These are phyloP conservation scores for Scartelaos histophorus DNA, from an alignment of 2,113 vertebrate genomes.

Conservation along the genomic window DNA sequence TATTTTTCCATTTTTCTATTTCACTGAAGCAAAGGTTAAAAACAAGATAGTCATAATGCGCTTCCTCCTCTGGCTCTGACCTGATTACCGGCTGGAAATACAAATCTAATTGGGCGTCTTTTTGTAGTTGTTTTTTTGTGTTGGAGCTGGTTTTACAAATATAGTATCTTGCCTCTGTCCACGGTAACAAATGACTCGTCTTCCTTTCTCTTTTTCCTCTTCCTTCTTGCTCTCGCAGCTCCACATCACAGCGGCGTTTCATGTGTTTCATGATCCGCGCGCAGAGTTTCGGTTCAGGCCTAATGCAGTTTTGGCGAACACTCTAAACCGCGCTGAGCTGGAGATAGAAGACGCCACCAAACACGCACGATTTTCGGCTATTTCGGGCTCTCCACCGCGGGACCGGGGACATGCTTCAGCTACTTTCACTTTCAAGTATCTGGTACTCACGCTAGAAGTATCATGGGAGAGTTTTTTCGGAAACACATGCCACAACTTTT, in stretches of 20 bases:
- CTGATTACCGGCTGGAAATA: slow-evolving; percentile 57
- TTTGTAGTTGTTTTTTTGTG: slow-evolving; percentile 57
- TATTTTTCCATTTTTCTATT: neutral
- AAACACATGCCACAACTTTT: neutral
- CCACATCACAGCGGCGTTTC: slow-evolving; percentile 27
- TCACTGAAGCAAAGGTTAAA: neutral
- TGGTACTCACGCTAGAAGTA: neutral
- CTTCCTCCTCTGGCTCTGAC: slow-evolving; percentile 45
- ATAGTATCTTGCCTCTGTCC: slow-evolving; percentile 36
- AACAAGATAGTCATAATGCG: slow-evolving; percentile 53
- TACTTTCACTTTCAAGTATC: neutral
- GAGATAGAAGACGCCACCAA: slow-evolving; percentile 2
- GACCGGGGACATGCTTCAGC: neutral
- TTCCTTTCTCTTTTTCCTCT: no score
- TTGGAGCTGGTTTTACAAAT: slow-evolving; percentile 30
- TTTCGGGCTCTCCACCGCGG: neutral
- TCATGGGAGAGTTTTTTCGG: neutral
- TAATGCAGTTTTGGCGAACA: slow-evolving; percentile 1
- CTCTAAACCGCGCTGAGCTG: slow-evolving; percentile 1
- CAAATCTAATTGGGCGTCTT: slow-evolving; percentile 64
- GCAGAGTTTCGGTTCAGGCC: neutral
- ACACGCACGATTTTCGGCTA: neutral
- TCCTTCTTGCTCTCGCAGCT: slow-evolving; percentile 9
- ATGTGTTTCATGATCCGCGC: slow-evolving; percentile 12
- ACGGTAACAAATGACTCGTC: slow-evolving; percentile 24